Evolutionary conservation across 2,888 invertebrate genomes (phyloP), one percentile per base, ranked within the genome.

Genomic region (Phorcus lineatus): DNA sequence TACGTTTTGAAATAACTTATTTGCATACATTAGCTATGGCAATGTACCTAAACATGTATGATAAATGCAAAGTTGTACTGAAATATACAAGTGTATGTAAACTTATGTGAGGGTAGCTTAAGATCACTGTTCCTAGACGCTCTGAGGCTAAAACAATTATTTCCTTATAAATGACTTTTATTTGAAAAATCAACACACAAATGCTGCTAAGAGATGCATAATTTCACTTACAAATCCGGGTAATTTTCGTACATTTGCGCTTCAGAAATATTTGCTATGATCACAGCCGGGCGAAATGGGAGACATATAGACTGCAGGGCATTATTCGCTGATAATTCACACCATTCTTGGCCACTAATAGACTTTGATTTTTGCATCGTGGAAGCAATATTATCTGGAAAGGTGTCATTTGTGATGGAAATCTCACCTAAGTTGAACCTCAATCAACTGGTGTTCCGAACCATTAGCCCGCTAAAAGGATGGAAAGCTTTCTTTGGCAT

Each of bases 401-500:
- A 70, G 70, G 70, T 70, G 70, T 70, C 19, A 70, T 70, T 70
- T 70, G 36, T 70, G 70, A 19, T 70, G 70, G 31, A 70, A 70
- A 70, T 70, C 70, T 70, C 70, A 70, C 36, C 36, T 40, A 70
- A 70, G 11, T 36, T 70, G 19, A 36, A 40, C 70, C 70, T 36
- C 70, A 70, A 70, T 70, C 70, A 70, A 36, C 70, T 17, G 70
- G 19, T 70, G 36, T 40, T 70, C 16, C 31, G 31, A 11, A 11
- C 70, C 24, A 70, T 70, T 70, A 70, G 31, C 70, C 28, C 19
- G 70, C 70, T 70, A 70, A 70, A 70, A 70, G 70, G 70, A 70
- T 70, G 31, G n/a, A 16, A 19, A 19, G 28, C 31, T 70, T 70
- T 70, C 36, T 70, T 70, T 17, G 40, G 31, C 36, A 36, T 70